Evolutionary conservation across 2,888 invertebrate genomes (phyloP).

Genomic region (Polyploca ridens): DNA sequence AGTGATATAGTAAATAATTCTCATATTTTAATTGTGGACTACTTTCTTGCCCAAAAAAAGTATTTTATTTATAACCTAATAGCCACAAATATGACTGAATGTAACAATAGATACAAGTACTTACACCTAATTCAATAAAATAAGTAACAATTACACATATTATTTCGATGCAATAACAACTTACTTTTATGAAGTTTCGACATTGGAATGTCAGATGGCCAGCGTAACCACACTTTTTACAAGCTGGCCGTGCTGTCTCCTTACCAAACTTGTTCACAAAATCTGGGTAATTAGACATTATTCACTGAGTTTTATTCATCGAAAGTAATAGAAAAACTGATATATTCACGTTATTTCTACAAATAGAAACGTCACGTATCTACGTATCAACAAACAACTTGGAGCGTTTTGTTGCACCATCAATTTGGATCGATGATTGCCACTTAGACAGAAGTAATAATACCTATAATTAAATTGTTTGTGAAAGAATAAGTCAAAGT

Average conservation of each 20-base stretch:
- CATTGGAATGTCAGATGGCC: constrained; percentile 98
- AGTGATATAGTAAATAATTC: no score
- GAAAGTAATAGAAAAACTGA: constrained; percentile 20
- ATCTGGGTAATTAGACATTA: constrained; percentile 72
- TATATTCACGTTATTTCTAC: not conserved
- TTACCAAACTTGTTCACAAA: constrained; percentile 85
- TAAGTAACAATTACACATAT: not conserved
- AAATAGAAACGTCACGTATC: constrained; percentile 25
- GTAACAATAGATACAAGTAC: no score
- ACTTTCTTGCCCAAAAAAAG: no score
- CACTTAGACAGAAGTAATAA: not conserved
- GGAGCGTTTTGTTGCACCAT: constrained; percentile 27
- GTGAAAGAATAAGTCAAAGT: not conserved
- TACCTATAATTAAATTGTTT: not conserved
- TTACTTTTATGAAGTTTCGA: constrained; percentile 95
- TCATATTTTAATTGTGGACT: no score
- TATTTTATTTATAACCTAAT: no score
- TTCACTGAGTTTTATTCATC: constrained; percentile 18
- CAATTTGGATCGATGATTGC: not conserved
- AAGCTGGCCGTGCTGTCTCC: constrained; percentile 92
- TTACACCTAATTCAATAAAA: no score
- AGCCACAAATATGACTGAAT: no score
- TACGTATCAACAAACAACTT: constrained; percentile 20
- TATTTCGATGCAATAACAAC: constrained; percentile 26
- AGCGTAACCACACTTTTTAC: constrained; percentile 98